phyloP scores from a whole-genome alignment of 2,888 invertebrate genomes.

The Sericinus montela region DNA sequence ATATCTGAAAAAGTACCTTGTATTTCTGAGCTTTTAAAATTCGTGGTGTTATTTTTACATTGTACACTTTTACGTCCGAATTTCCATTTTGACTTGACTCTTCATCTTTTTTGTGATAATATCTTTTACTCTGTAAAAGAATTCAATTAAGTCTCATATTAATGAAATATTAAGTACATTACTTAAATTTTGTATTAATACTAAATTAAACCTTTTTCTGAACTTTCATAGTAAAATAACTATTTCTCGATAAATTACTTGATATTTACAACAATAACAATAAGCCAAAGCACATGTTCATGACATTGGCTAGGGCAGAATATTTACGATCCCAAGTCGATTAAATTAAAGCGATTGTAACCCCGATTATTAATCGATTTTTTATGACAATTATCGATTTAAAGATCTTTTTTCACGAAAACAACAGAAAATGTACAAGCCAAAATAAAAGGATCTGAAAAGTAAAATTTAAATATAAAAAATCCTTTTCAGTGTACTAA shows the following conservation, averaged over 20 bases:
- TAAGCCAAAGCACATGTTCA: slow-evolving; percentile 10
- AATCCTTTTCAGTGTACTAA: too few relatives aligned
- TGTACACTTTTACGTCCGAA: slow-evolving; percentile 50
- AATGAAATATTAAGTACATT: not conserved
- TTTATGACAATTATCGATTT: too few relatives aligned
- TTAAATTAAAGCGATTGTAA: too few relatives aligned
- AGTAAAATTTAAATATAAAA: too few relatives aligned
- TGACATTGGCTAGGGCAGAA: too few relatives aligned
- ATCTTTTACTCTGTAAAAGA: slow-evolving; percentile 42
- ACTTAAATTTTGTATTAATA: not conserved
- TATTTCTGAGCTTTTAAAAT: slow-evolving; percentile 39
- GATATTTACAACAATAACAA: not conserved
- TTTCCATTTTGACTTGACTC: slow-evolving; percentile 17
- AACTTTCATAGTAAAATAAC: slow-evolving; percentile 11
- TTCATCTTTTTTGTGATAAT: slow-evolving; percentile 42
- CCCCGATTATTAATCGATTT: too few relatives aligned
- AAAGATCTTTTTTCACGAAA: too few relatives aligned
- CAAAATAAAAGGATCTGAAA: too few relatives aligned
- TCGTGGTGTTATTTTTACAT: slow-evolving; percentile 52
- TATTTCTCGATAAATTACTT: not conserved
- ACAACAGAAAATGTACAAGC: too few relatives aligned
- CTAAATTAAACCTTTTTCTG: slow-evolving; percentile 12
- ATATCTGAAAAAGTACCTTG: slow-evolving; percentile 52
- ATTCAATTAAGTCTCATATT: slow-evolving; percentile 3
- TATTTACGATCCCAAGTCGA: too few relatives aligned